These are phyloP conservation scores for Globicephala melas DNA, from an alignment of 2,113 vertebrate genomes.

Conservation along the genomic window DNA sequence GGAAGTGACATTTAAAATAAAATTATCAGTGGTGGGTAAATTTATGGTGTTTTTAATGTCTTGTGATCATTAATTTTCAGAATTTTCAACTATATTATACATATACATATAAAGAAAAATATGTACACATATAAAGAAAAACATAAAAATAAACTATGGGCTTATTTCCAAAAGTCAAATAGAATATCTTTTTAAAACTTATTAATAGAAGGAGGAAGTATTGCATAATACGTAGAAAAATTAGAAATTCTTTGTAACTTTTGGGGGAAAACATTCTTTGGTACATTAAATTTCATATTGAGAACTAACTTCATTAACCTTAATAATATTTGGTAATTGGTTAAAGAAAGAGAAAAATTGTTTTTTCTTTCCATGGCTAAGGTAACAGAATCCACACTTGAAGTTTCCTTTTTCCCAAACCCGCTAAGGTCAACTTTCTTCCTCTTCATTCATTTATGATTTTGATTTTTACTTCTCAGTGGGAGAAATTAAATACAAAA, in stretches of 20 bases:
- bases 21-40: neutral
- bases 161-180: neutral
- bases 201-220: neutral
- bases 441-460: neutral
- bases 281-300: neutral
- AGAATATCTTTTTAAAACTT: neutral
- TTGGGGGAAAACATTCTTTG: neutral
- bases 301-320: neutral
- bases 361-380: neutral
- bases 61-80: constrained; percentile 12
- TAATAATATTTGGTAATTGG: constrained; percentile 16
- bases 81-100: neutral
- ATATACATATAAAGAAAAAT: neutral
- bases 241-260: neutral
- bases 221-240: neutral
- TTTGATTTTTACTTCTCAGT: constrained; percentile 17
- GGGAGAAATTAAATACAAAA: constrained; percentile 28
- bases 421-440: neutral
- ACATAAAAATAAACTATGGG: neutral
- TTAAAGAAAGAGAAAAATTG: constrained; percentile 26
- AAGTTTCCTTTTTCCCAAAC: neutral
- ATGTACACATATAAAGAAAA: neutral
- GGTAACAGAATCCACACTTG: neutral
- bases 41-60: neutral
- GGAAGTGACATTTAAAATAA: constrained; percentile 3